Evolutionary conservation across 2,797 vertebrate species (phyloP).

Genomic region (Spondyliosoma cantharus): DNA sequence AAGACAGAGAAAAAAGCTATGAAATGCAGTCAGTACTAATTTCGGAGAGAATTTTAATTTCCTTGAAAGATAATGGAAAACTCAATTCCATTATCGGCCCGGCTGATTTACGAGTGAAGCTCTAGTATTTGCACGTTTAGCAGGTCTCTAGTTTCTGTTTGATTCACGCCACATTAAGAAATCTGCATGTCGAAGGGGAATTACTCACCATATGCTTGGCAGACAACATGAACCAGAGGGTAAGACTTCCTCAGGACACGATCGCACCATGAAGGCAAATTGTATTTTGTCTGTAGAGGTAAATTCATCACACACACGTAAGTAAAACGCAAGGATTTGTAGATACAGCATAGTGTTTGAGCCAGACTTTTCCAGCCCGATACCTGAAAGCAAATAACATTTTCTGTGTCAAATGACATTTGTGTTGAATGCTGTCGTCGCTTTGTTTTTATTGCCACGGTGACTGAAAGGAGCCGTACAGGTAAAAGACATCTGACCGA

Average conservation of each 20-base stretch:
- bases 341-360: not conserved
- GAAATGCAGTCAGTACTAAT: too few species aligned
- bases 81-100: not conserved
- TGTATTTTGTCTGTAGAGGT: slow-evolving; percentile 93
- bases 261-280: slow-evolving; percentile 98
- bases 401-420: not conserved
- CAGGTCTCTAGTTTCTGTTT: not conserved
- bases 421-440: slow-evolving; percentile 2
- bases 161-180: not conserved
- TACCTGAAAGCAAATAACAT: not conserved
- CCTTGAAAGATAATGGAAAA: too few species aligned
- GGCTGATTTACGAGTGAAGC: not conserved
- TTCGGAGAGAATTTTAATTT: too few species aligned
- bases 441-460: not conserved
- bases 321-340: too few species aligned
- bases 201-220: slow-evolving; percentile 95
- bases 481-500: slow-evolving; percentile 40
- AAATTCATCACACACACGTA: slow-evolving; percentile 13
- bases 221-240: slow-evolving; percentile 93
- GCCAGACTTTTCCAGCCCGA: not conserved
- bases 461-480: not conserved
- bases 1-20: too few species aligned
- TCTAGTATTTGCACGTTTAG: not conserved
- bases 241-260: slow-evolving; percentile 97
- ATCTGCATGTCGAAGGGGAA: not conserved